Conservation (phyloP, 2,797 vertebrate species). For the Chromis chromis region DNA sequence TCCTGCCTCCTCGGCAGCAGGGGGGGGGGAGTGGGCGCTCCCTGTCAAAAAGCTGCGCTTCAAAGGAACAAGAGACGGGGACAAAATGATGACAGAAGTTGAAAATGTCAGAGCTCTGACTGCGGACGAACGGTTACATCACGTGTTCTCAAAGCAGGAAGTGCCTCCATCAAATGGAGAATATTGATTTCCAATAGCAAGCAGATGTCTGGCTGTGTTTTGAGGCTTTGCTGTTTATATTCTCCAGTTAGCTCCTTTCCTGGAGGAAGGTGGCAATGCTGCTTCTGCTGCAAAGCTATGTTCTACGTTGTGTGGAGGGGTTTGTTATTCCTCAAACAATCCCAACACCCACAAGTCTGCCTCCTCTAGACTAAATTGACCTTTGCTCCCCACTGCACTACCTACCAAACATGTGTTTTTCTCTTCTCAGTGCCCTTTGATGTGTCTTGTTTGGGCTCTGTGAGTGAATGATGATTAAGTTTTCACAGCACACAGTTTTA, state of each 20-base stretch:
- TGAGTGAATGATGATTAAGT: conserved; percentile 19
- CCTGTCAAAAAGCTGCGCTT: conserved; percentile 45
- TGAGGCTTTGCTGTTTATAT: conserved; percentile 55
- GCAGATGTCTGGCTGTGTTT: conserved; percentile 52
- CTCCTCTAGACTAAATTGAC: conserved; percentile 49
- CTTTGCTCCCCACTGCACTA: conserved; percentile 38
- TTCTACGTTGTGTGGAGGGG: conserved; percentile 40
- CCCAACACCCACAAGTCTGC: conserved; percentile 49
- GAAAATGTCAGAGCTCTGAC: conserved; percentile 60
- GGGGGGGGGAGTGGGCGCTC: conserved; percentile 18
- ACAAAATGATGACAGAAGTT: conserved; percentile 47
- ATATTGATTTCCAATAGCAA: conserved; percentile 70
- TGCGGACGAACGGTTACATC: conserved; percentile 36
- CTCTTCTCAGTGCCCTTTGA: conserved; percentile 10
- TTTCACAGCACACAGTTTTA: conserved; percentile 32
- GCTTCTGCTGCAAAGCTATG: conserved; percentile 29
- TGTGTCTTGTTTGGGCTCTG: neutral
- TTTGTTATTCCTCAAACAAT: conserved; percentile 62
- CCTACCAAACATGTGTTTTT: conserved; percentile 38
- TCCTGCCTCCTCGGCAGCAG: neutral
- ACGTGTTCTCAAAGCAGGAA: conserved; percentile 56
- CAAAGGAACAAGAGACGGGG: conserved; percentile 41
- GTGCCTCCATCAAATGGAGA: conserved; percentile 43
- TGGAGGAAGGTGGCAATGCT: conserved; percentile 22
- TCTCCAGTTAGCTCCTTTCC: conserved; percentile 42